Conservation (phyloP, 2,797 vertebrate genomes). For the Notolabrus celidotus region DNA sequence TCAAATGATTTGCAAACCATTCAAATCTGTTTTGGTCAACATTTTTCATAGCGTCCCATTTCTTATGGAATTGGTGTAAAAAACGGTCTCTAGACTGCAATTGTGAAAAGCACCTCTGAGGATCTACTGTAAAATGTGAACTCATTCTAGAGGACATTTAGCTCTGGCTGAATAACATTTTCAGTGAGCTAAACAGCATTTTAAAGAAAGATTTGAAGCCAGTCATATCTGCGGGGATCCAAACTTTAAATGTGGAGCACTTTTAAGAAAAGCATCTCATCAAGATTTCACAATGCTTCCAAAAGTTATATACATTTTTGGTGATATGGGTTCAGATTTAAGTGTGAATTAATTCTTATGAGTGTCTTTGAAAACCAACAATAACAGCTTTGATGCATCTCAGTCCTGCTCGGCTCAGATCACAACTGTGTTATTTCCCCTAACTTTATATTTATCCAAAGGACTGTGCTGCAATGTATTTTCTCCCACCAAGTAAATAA, state of each 20-base stretch:
- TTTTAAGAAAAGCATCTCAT: not conserved
- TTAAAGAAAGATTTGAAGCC: not conserved
- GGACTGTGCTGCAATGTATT: constrained; percentile 77
- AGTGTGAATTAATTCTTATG: constrained; percentile 25
- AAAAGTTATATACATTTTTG: constrained; percentile 25
- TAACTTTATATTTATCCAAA: constrained; percentile 73
- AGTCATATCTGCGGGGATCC: constrained; percentile 4
- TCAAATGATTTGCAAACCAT: no score
- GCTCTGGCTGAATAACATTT: constrained; percentile 20
- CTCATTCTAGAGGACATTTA: constrained; percentile 6
- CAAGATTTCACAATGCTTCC: constrained; percentile 26
- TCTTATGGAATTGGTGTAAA: constrained; percentile 30
- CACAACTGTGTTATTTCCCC: constrained; percentile 62
- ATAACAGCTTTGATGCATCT: constrained; percentile 43
- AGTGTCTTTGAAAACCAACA: constrained; percentile 23
- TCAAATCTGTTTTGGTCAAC: no score
- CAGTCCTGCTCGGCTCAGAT: constrained; percentile 26
- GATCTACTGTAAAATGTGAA: constrained; percentile 24
- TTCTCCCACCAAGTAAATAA: constrained; percentile 84
- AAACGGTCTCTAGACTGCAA: constrained; percentile 7
- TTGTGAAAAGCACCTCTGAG: constrained; percentile 4
- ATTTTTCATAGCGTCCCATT: no score
- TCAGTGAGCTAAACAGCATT: constrained; percentile 19
- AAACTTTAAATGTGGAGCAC: constrained; percentile 6
- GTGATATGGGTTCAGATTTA: constrained; percentile 23